Evolutionary conservation across 2,888 invertebrate genomes (phyloP).

Genomic region (Stratiomys singularior): DNA sequence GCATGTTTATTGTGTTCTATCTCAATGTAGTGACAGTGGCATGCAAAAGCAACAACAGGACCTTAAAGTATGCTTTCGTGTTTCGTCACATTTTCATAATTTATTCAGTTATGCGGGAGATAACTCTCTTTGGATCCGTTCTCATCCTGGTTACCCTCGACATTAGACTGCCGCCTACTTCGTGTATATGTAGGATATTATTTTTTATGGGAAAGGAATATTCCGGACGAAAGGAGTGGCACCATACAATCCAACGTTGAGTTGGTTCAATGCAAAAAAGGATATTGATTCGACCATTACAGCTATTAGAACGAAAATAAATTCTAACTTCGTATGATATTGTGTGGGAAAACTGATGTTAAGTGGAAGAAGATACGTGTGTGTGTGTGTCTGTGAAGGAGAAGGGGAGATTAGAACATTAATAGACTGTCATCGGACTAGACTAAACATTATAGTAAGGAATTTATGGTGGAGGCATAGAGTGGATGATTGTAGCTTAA

Average conservation of each 20-base stretch:
- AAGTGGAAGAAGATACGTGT: background rate
- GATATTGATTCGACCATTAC: conserved; percentile 14
- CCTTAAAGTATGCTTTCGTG: conserved; percentile 40
- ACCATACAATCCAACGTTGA: background rate
- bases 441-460: conserved; percentile 10
- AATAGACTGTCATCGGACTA: conserved; percentile 13
- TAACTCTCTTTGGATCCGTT: conserved; percentile 6
- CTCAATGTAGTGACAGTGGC: too few relatives aligned
- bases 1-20: too few relatives aligned
- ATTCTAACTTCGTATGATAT: background rate
- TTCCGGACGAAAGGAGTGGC: conserved; percentile 16
- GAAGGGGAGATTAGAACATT: conserved; percentile 2
- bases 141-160: background rate
- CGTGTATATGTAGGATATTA: too few relatives aligned
- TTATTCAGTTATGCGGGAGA: conserved; percentile 28
- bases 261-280: conserved; percentile 11
- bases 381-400: too few relatives aligned
- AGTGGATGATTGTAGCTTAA: background rate
- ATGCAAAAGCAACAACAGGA: too few relatives aligned
- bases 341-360: background rate
- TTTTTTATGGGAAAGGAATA: conserved; percentile 1
- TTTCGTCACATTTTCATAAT: conserved; percentile 43
- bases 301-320: conserved; percentile 15
- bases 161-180: too few relatives aligned
- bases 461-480: conserved; percentile 7